Evolutionary conservation across 2,888 invertebrate genomes (phyloP), one percentile per base, ranked within the genome.

Genomic region (Capitulum mitella): DNA sequence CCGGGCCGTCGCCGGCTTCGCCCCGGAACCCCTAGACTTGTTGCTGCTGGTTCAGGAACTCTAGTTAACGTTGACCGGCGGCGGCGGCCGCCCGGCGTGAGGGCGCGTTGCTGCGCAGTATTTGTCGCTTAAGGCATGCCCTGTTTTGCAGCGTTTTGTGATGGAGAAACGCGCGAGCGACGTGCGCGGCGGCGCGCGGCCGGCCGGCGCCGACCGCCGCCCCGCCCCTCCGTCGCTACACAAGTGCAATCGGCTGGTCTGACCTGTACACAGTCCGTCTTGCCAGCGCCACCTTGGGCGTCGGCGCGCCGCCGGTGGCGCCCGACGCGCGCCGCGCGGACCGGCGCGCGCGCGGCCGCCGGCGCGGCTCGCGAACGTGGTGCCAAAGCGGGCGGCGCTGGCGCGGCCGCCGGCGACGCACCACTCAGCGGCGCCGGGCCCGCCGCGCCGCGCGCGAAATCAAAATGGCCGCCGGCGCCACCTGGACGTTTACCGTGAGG

Each of bases 41-140:
- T 61, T 32, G 1, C 61, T 32, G 61, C 61, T 61, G 61, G 61
- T 3, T 32, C 61, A n/a, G 61, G 10, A 32, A 61, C 43, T 43
- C n/a, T 43, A 43, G 43, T 43, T 8, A 5, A 43, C 12, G 43
- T 43, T 43, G 43, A 43, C 61, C 29, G 32, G 61, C 32, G 51
- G 2, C 22, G 51, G 19, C 5, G 51, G 16, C 22, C 51, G 43
- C 43, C 19, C 22, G 51, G 43, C 12, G 5, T 43, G 43, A 43
- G 43, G 43, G 43, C 61, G 61, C 61, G 61, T n/a, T n/a, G 32
- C 3, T 61, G 32, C 61, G 61, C 32, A 5, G 51, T 16, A 32
- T 61, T 61, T n/a, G 61, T 61, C 61, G 61, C 61, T 61, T 58
- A 58, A 61, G 61, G 61, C 32, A 61, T 61, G 61, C 61, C 61